Conservation (phyloP, 2,888 invertebrate species). For the Thyatira batis region DNA sequence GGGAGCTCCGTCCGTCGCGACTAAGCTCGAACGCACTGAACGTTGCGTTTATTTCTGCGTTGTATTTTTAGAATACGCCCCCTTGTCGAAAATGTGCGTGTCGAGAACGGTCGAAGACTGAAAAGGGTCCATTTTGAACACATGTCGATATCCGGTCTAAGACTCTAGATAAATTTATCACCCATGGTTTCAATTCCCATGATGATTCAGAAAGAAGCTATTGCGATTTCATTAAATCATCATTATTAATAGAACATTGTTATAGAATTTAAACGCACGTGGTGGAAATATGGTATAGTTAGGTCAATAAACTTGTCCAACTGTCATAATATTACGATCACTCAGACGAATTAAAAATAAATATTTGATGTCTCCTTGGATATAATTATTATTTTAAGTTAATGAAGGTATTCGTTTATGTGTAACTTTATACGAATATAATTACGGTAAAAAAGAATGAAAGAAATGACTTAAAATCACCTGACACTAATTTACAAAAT, state of each 20-base stretch:
- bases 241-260: not conserved
- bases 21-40: slow-evolving; percentile 52
- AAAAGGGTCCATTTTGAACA: slow-evolving; percentile 36
- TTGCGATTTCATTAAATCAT: slow-evolving; percentile 5
- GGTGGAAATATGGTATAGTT: slow-evolving; percentile 1
- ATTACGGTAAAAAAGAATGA: no score
- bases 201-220: not conserved
- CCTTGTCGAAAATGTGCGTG: slow-evolving; percentile 58
- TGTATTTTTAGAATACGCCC: slow-evolving; percentile 80
- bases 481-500: no score
- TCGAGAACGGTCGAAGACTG: slow-evolving; percentile 16
- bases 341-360: not conserved
- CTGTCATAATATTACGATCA: not conserved
- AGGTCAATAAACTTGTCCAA: not conserved
- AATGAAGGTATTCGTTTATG: no score
- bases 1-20: slow-evolving; percentile 57
- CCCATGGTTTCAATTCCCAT: not conserved
- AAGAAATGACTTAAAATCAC: no score
- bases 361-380: not conserved
- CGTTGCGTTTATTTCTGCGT: slow-evolving; percentile 51
- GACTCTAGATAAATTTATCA: slow-evolving; percentile 29
- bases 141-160: slow-evolving; percentile 64
- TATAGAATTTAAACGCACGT: not conserved
- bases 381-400: not conserved
- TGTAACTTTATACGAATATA: no score